Conservation (phyloP, 1,140 invertebrate genomes). For the Drosophila lacertosa region DNA sequence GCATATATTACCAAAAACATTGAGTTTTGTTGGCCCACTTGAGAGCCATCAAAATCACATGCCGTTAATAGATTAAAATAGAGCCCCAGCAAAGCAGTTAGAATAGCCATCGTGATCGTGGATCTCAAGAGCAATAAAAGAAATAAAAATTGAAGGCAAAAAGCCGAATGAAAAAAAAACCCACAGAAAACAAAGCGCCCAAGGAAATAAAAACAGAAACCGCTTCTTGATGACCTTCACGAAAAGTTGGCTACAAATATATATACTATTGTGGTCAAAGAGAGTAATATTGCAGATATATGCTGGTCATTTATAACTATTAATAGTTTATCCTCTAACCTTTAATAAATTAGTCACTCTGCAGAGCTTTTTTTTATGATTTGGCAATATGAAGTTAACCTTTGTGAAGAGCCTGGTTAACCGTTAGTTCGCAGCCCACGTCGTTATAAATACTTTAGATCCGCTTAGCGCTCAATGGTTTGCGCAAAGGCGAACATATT, state of each 20-base stretch:
- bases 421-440: not conserved
- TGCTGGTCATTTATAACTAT: slow-evolving; percentile 40
- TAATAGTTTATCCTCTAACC: slow-evolving; percentile 11
- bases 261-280: slow-evolving; percentile 25
- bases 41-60: slow-evolving; percentile 44
- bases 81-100: slow-evolving; percentile 56
- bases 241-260: slow-evolving; percentile 30
- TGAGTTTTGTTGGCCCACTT: slow-evolving; percentile 50
- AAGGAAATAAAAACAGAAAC: slow-evolving; percentile 40
- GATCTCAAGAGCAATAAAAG: slow-evolving; percentile 50
- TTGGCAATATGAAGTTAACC: slow-evolving; percentile 16
- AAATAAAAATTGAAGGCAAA: slow-evolving; percentile 50
- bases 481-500: slow-evolving; percentile 37
- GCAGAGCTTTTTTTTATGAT: slow-evolving; percentile 13
- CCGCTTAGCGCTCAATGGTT: slow-evolving; percentile 57
- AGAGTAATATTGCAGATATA: not conserved
- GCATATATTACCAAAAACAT: not conserved
- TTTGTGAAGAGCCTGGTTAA: not conserved
- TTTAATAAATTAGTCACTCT: slow-evolving; percentile 4
- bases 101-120: slow-evolving; percentile 64
- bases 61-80: slow-evolving; percentile 23
- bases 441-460: slow-evolving; percentile 43
- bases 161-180: no score
- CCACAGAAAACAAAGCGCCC: slow-evolving; percentile 37
- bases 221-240: slow-evolving; percentile 49